Evolutionary conservation across 2,113 vertebrate species (phyloP), one percentile per base, ranked within the genome.

Genomic region (Chaetops frenatus): DNA sequence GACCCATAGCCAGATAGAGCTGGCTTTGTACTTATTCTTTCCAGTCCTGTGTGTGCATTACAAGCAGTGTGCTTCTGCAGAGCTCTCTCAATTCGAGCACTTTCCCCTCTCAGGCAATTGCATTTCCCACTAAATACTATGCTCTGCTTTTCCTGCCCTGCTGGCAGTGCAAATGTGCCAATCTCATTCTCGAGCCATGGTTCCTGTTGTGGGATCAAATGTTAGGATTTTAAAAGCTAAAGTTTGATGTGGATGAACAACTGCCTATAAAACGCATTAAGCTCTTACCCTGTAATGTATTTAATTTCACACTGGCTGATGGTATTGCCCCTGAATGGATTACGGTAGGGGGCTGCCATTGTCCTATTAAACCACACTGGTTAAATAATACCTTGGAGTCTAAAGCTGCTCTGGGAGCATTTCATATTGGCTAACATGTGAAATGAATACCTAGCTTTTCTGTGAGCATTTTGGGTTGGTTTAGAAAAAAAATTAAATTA

Each of bases 241-340:
- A 98, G 98, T 99, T 98, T 99, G 98, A 99, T 98, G 98, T 98
- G 98, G 98, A 98, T 99, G 98, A 99, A 98, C 98, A 98, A 99
- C 98, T 99, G 99, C 98, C 98, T 98, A 98, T 98, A 98, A 99
- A 99, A 99, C 93, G 93, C 98, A 98, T 99, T 98, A 99, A 99
- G 98, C 98, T 97, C 97, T 98, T 98, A 97, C 98, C 98, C 98
- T 98, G 98, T 98, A 98, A 99, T 99, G 98, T 99, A 98, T 99
- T 99, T 99, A 98, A 99, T 99, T 99, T 99, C 99, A 99, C 99
- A 98, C 98, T 98, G 98, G 98, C 98, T 98, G 98, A 98, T 98
- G 97, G 98, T 97, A 98, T 98, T 99, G 98, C 98, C 98, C 98
- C 97, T 98, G 98, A 98, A 98, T 97, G 97, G 98, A 97, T 98